Conservation (phyloP, 2,797 vertebrate genomes). For the Cynopterus sphinx region DNA sequence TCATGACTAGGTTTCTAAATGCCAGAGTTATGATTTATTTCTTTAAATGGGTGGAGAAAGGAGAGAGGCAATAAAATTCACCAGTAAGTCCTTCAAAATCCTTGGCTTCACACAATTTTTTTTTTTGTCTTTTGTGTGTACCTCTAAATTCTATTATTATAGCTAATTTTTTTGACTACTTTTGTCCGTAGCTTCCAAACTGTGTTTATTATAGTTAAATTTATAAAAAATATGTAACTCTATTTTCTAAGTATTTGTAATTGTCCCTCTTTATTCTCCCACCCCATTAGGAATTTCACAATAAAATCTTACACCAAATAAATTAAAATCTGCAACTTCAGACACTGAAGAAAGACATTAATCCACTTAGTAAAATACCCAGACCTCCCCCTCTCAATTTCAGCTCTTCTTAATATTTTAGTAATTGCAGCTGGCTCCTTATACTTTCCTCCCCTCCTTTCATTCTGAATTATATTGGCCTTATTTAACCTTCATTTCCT, state of each 20-base stretch:
- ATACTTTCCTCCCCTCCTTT: slow-evolving; percentile 54
- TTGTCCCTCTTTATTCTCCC: slow-evolving; percentile 31
- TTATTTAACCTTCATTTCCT: slow-evolving; percentile 80
- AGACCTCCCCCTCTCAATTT: slow-evolving; percentile 62
- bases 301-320: slow-evolving; percentile 74
- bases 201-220: neutral
- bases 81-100: slow-evolving; percentile 45
- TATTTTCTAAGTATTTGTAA: slow-evolving; percentile 55
- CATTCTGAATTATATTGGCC: slow-evolving; percentile 71
- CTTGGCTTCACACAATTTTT: neutral
- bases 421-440: slow-evolving; percentile 73
- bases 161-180: neutral
- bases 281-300: slow-evolving; percentile 72
- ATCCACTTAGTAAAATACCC: slow-evolving; percentile 71
- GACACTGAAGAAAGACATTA: slow-evolving; percentile 74
- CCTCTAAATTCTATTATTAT: slow-evolving; percentile 18
- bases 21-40: slow-evolving; percentile 70
- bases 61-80: slow-evolving; percentile 56
- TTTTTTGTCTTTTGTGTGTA: neutral
- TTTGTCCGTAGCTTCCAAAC: slow-evolving; percentile 21
- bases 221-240: neutral
- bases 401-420: slow-evolving; percentile 69
- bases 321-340: slow-evolving; percentile 77
- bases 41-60: slow-evolving; percentile 66
- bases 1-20: slow-evolving; percentile 59